Evolutionary conservation across 2,888 invertebrate species (phyloP).

Genomic region (Philereme vetulata): DNA sequence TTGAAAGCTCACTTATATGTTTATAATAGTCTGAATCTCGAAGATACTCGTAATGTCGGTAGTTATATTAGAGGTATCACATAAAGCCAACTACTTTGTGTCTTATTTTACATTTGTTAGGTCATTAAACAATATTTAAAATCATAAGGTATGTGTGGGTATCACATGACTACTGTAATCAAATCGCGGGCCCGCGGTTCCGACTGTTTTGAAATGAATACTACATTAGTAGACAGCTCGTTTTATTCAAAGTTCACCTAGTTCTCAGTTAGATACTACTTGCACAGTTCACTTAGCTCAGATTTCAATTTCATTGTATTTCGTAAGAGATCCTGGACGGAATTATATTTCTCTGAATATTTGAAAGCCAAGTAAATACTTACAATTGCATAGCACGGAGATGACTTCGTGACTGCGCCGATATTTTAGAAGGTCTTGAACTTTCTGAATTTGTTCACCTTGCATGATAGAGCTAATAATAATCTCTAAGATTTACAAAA

Average conservation of each 20-base stretch:
- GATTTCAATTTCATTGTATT: constrained; percentile 40
- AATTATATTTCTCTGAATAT: constrained; percentile 33
- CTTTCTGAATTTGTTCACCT: constrained; percentile 66
- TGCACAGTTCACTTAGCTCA: constrained; percentile 34
- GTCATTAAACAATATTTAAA: too few species aligned
- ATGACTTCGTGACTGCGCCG: constrained; percentile 55
- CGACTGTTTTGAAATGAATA: constrained; percentile 48
- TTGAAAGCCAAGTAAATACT: constrained; percentile 37
- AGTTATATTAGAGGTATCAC: background rate
- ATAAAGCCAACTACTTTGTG: background rate
- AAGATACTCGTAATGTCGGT: background rate
- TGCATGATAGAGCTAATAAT: constrained; percentile 40
- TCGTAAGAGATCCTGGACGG: constrained; percentile 38
- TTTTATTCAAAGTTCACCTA: constrained; percentile 56
- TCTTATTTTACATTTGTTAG: too few species aligned
- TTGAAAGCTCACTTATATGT: constrained; percentile 5
- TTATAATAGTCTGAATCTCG: constrained; percentile 8
- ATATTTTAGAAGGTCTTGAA: constrained; percentile 62
- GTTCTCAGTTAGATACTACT: constrained; percentile 50
- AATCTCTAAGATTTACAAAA: background rate
- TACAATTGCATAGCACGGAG: constrained; percentile 37
- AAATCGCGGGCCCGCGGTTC: constrained; percentile 47
- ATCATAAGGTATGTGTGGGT: constrained; percentile 1
- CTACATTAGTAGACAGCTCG: constrained; percentile 39
- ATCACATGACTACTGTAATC: constrained; percentile 32